A percentile compares a stretch with the other conserved stretches of the same genome.
These are phyloP conservation scores for Pantherophis vulpinus DNA, from an alignment of 2,797 vertebrate species.

Conservation along the genomic window DNA sequence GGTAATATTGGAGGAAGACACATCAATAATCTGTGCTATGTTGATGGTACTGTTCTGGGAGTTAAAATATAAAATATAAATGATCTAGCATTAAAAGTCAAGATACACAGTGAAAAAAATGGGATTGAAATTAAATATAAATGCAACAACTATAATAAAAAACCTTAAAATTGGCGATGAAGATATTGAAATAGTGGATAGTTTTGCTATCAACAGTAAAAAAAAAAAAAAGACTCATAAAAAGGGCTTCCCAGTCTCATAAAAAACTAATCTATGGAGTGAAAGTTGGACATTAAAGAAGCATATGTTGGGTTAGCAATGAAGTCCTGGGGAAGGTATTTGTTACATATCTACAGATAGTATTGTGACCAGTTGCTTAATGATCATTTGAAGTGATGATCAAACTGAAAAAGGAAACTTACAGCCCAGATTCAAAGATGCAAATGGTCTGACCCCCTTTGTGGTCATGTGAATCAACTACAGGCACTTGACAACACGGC, in stretches of 20 bases:
- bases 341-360: not conserved
- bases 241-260: not conserved
- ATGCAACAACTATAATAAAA: not conserved
- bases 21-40: not conserved
- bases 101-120: not conserved
- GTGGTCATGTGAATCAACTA: no score
- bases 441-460: no score
- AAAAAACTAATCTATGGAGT: no score
- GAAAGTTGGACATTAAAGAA: not conserved
- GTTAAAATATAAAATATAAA: not conserved
- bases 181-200: not conserved
- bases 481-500: no score
- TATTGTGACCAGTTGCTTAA: no score
- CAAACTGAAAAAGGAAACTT: no score
- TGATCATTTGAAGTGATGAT: no score
- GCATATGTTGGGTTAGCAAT: not conserved
- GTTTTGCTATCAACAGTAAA: not conserved
- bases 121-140: not conserved
- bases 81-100: not conserved
- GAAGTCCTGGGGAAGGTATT: not conserved
- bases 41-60: not conserved
- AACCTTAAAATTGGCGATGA: not conserved
- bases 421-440: no score
- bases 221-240: not conserved
- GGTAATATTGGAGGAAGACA: not conserved